Evolutionary conservation across 2,113 vertebrate genomes (phyloP), one percentile per base, ranked within the genome.

Genomic region (Nothocercus nigrocapillus): DNA sequence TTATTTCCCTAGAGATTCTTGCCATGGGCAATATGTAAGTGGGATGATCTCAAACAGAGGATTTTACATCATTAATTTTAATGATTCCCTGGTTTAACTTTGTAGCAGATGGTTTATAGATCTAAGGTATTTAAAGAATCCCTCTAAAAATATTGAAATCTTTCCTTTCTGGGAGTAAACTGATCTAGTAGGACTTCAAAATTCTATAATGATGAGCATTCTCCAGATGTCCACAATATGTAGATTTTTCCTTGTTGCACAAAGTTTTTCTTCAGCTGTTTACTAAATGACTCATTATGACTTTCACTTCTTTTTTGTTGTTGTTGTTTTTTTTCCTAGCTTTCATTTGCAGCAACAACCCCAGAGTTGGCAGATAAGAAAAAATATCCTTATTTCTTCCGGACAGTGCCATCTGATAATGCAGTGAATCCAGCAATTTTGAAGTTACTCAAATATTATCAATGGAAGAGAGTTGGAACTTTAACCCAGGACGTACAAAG

Each of bases 381-480:
- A 97, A 99, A 99, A 93, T 99, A 99, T 88, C 99, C 99, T 62
- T 99, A 99, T 97, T 99, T 99, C 98, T 99, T 99, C 97, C 98
- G 99, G 96, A 99, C 99, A 1, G 99, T 99, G 88, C 99, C 99
- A 3, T 99, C 99, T 24, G 99, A 99, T 97, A 99, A 99, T 14
- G 99, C 99, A 1, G 99, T 99, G 94, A 99, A 99, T 90, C 99
- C 99, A 5, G 99, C 99, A 59, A 99, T 99, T 88, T 98, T 99
- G 83, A 99, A 99, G 97, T 98, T 99, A 90, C 98, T 99, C 61
- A 99, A 98, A 97, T 97, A 97, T 96, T 99, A 98, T 97, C 98
- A 98, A 85, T 99, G 99, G 99, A 99, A 98, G 95, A 98, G 99
- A 30, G 99, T 99, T 92, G 99, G 99, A 87, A 99, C 99, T 11